Evolutionary conservation across 2,888 invertebrate genomes (phyloP), one percentile per base, ranked within the genome.

Genomic region (Caenorhabditis panamensis): DNA sequence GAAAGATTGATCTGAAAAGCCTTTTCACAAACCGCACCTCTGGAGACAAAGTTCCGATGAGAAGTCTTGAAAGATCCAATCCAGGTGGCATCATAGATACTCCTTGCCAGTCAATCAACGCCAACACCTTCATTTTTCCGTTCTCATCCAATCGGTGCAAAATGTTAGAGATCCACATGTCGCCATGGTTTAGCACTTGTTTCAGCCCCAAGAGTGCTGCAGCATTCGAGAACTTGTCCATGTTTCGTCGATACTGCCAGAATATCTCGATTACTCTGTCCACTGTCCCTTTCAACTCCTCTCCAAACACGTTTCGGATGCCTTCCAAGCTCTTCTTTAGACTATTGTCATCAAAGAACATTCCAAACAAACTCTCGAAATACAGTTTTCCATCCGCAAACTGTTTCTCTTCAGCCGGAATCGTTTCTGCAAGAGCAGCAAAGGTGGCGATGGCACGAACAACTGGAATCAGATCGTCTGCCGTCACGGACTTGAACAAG

Each of bases 51-150:
- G 26, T 26, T 13, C 11, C 36, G 5, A 31, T 28, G 20, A 59
- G 28, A 11, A 59, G 22, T 28, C 59, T 31, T 20, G 59, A 31
- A n/a, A 36, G n/a, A 37, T 59, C 59, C 20, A 20, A 11, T 36
- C 59, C 59, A 4, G 59, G 59, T 8, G 20, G 11, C 18, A 20
- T 16, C 37, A 36, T 36, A 2, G 59, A 37, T 1, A n/a, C 18
- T n/a, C 28, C 22, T 13, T 59, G 59, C 31, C 37, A 59, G 31
- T 59, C 59, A 37, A 59, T 59, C 26, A 59, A 16, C 18, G 59
- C 59, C 37, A 26, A 24, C n/a, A 59, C 3, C 20, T 36, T 37
- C 37, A 31, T 28, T 18, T 36, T 20, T 5, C 59, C 37, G 37
- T 59, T 8, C 11, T 31, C 18, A 11, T 31, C 31, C 9, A 31